A percentile compares a stretch with the other conserved stretches of the same genome.
Evolutionary conservation across 2,797 vertebrate species (phyloP).

Genomic region (Pelochelys cantorii): DNA sequence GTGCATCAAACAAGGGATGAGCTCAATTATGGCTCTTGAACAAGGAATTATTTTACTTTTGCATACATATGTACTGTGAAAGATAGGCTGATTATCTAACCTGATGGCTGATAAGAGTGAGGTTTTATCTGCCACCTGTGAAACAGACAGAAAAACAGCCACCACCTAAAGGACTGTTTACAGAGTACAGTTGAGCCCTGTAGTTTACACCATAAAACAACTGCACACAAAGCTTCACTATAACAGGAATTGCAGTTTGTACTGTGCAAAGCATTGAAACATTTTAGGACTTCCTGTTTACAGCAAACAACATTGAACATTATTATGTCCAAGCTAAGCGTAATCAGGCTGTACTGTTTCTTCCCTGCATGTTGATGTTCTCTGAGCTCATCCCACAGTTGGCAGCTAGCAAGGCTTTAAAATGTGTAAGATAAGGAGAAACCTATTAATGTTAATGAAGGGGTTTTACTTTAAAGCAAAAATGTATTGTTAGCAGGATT

Average conservation of each 20-base stretch:
- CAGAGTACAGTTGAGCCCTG: not conserved
- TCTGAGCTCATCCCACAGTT: not conserved
- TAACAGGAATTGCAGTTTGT: not conserved
- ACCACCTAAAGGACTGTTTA: accelerated
- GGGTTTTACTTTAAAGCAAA: conserved; percentile 20
- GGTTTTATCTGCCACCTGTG: accelerated
- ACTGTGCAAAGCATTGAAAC: not conserved
- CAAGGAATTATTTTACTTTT: not conserved
- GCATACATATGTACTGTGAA: not conserved
- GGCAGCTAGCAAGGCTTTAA: conserved; percentile 33
- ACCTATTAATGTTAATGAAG: not conserved
- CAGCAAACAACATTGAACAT: not conserved
- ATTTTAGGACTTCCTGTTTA: not conserved
- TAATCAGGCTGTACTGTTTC: conserved; percentile 2
- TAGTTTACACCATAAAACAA: not conserved
- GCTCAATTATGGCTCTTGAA: not conserved
- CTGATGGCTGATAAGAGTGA: accelerated
- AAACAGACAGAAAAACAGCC: not conserved
- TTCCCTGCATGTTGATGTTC: not conserved
- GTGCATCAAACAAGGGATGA: not conserved
- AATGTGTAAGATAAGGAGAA: not conserved
- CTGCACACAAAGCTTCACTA: not conserved
- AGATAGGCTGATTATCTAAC: not conserved
- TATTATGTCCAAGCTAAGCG: not conserved
- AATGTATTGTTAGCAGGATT: not conserved